Evolutionary conservation across 2,797 vertebrate species (phyloP), one percentile per base, ranked within the genome.

Genomic region (Cyprinodon diabolis): DNA sequence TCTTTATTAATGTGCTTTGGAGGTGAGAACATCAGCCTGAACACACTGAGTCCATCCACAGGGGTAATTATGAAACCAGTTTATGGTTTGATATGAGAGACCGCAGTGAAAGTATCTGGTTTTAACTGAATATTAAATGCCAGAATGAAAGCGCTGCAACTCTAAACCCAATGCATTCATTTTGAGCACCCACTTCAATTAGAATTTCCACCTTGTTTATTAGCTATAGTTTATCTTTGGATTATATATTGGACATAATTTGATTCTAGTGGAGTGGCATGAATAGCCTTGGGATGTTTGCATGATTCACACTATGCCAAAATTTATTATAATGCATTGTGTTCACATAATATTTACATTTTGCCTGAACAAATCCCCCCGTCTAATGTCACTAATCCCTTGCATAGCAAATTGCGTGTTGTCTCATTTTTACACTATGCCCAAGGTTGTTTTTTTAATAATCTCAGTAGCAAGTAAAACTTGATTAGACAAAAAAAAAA

Each of bases 161-260:
- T 23, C 45, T 10, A 55, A 52, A 43, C 30, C 21, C 8, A 43
- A 43, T 13, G 30, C 57, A 37, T 10, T 55, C 23, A 40, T 40
- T 14, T 55, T 51, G 23, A 15, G 25, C 12, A 15, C 1, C 0
- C 9, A 25, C 12, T 43, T n/a, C 37, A n/a, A 54, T 69, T 40
- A 23, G 13, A 17, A 15, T 4, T 17, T 43, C 13, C 23, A 68
- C 49, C 47, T 35, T 30, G 40, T 70, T 11, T 45, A 43, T 30
- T 58, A 35, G 40, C 25, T 25, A 91, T 89, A 92, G 90, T 92
- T 88, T 91, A 91, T 87, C 54, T 58, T 54, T 92, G 89, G 91
- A 92, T 94, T 93, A 92, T 90, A 91, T 90, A 88, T 94, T 85
- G 86, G 82, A 92, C 88, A 92, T 91, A 93, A 93, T 94, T 94